Percentiles rank a stretch among this genome's conserved stretches.
Evolutionary conservation across 2,113 vertebrate species (phyloP).

Genomic region (Scopus umbretta): DNA sequence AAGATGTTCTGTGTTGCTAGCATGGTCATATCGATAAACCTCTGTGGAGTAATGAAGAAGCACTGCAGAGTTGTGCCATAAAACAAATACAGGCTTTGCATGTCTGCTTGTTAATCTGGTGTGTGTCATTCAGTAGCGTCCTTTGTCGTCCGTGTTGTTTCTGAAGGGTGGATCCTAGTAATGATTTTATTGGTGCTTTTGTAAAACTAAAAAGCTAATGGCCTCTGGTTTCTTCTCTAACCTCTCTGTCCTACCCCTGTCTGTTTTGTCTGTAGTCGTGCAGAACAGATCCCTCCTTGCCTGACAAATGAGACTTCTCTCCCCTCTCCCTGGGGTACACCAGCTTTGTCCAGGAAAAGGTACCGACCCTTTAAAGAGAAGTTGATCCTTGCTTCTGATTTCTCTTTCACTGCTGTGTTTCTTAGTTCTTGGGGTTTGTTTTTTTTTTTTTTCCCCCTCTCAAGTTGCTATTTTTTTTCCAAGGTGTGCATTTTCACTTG

Average conservation of each 20-base stretch:
- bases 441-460: neutral
- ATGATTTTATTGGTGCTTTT: neutral
- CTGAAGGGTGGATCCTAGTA: neutral
- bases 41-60: neutral
- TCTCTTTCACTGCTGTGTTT: conserved; percentile 3
- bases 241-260: conserved; percentile 71
- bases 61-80: neutral
- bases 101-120: neutral
- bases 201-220: conserved; percentile 74
- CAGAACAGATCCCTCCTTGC: conserved; percentile 98
- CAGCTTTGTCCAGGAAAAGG: conserved; percentile 98
- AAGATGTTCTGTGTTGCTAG: neutral
- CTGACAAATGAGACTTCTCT: conserved; percentile 98
- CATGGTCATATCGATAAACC: neutral
- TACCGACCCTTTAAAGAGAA: conserved; percentile 76
- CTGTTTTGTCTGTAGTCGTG: conserved; percentile 88
- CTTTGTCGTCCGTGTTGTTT: neutral
- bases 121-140: neutral
- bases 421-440: neutral
- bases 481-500: neutral
- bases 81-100: neutral
- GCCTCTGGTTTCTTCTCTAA: conserved; percentile 72
- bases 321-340: conserved; percentile 99
- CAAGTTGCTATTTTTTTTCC: neutral
- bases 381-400: neutral